Evolutionary conservation across 2,113 vertebrate genomes (phyloP).

Genomic region (Pyxicephalus adspersus): DNA sequence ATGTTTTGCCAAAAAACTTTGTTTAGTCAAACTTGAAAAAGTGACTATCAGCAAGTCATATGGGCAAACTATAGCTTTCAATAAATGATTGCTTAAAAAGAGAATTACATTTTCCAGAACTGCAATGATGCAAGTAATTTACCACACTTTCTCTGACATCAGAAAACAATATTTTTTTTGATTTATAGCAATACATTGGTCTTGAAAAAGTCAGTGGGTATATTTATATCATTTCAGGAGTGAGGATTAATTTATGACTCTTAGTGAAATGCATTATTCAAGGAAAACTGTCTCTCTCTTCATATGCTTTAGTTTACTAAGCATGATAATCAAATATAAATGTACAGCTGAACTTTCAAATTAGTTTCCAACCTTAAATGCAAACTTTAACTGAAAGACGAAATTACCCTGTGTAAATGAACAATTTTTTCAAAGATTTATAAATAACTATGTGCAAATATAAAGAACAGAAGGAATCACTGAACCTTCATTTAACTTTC

Average conservation of each 20-base stretch:
- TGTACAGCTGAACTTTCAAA: not conserved
- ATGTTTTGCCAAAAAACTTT: constrained; percentile 15
- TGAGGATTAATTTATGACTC: not conserved
- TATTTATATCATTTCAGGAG: constrained; percentile 16
- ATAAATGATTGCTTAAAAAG: constrained; percentile 36
- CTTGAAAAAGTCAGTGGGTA: constrained; percentile 14
- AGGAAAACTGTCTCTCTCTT: not conserved
- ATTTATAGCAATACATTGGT: constrained; percentile 24
- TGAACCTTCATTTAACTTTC: no score
- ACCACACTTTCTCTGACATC: constrained; percentile 30
- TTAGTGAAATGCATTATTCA: constrained; percentile 15
- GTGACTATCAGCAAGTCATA: constrained; percentile 25
- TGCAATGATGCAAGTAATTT: constrained; percentile 21
- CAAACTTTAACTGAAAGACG: not conserved
- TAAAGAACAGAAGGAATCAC: no score
- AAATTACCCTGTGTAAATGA: not conserved
- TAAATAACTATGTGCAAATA: not conserved
- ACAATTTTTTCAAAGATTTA: not conserved
- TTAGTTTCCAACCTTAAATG: not conserved
- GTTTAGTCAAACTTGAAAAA: constrained; percentile 17
- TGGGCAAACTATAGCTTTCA: constrained; percentile 31
- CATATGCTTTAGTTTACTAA: not conserved
- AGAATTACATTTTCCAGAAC: constrained; percentile 35
- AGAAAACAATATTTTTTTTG: constrained; percentile 27
- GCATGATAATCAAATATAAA: constrained; percentile 13